phyloP scores from a whole-genome alignment of 2,797 vertebrate genomes.

The Sphaeramia orbicularis region DNA sequence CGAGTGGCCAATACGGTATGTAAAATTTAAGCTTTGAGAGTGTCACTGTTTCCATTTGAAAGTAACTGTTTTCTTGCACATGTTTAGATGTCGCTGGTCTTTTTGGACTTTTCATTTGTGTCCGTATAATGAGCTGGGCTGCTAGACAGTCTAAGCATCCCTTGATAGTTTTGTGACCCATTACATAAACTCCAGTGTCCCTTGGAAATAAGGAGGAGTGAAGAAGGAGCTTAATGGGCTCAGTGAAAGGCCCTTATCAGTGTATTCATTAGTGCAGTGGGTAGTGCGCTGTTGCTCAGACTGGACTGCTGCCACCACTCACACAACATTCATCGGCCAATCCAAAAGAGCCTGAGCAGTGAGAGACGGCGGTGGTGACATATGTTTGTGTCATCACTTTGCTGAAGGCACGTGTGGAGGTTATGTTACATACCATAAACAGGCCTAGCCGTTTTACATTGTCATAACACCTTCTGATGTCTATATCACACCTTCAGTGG shows the following conservation, averaged over 20 bases:
- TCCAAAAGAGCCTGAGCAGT: neutral
- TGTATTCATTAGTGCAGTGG: slow-evolving; percentile 65
- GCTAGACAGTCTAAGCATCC: slow-evolving; percentile 46
- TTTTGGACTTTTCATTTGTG: slow-evolving; percentile 46
- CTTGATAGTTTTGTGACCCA: slow-evolving; percentile 46
- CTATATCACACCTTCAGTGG: slow-evolving; percentile 63
- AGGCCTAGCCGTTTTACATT: slow-evolving; percentile 53
- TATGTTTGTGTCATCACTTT: slow-evolving; percentile 33
- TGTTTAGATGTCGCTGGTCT: slow-evolving; percentile 8
- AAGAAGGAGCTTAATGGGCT: slow-evolving; percentile 34
- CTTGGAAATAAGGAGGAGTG: slow-evolving; percentile 23
- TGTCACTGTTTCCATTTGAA: neutral
- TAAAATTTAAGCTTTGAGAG: neutral
- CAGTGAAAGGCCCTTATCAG: slow-evolving; percentile 69
- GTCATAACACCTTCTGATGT: neutral
- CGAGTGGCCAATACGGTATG: neutral
- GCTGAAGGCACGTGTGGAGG: slow-evolving; percentile 44
- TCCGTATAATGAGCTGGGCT: slow-evolving; percentile 60
- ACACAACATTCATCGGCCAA: slow-evolving; percentile 25
- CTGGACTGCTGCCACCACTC: slow-evolving; percentile 48
- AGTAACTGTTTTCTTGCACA: neutral
- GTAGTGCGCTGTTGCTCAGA: slow-evolving; percentile 53
- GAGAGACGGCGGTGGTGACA: slow-evolving; percentile 27
- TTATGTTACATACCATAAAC: slow-evolving; percentile 61
- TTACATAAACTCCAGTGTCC: slow-evolving; percentile 69